Conservation (phyloP, 1,140 invertebrate genomes). For the Rhopalosiphum maidis region DNA sequence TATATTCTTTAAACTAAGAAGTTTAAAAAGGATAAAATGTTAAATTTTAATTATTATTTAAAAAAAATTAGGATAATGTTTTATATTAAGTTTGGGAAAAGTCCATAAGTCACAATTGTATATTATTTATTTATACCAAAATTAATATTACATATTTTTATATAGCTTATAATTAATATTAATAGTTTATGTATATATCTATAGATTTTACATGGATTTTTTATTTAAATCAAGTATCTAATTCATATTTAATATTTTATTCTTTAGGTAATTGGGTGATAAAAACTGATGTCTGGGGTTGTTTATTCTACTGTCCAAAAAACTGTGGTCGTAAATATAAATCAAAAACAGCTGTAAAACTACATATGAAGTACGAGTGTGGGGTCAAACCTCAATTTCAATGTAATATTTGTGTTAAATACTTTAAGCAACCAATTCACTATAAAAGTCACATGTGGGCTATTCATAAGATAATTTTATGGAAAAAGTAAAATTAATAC, state of each 20-base stretch:
- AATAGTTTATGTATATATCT: not conserved
- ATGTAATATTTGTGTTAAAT: slow-evolving; percentile 41
- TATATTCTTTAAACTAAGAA: not conserved
- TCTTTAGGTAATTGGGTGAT: not conserved
- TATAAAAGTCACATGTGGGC: slow-evolving; percentile 48
- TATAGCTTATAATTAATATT: not conserved
- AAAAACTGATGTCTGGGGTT: not conserved
- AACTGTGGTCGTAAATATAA: slow-evolving; percentile 64
- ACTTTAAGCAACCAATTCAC: slow-evolving; percentile 47
- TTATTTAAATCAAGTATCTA: not conserved
- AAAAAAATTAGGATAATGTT: not conserved
- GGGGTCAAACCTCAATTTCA: slow-evolving; percentile 58
- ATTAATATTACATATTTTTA: not conserved
- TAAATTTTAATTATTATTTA: not conserved
- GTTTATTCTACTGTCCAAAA: slow-evolving; percentile 41
- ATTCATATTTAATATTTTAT: not conserved
- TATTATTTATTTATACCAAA: not conserved
- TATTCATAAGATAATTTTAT: slow-evolving; percentile 38
- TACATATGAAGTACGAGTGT: slow-evolving; percentile 67
- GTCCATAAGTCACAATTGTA: not conserved
- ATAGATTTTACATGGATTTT: not conserved
- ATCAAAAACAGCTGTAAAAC: slow-evolving; percentile 64
- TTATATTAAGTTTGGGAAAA: not conserved
- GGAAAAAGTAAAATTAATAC: not conserved
- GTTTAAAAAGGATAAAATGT: too few species aligned